Conservation (phyloP, 2,888 invertebrate species). For the Ametastegia equiseti region DNA sequence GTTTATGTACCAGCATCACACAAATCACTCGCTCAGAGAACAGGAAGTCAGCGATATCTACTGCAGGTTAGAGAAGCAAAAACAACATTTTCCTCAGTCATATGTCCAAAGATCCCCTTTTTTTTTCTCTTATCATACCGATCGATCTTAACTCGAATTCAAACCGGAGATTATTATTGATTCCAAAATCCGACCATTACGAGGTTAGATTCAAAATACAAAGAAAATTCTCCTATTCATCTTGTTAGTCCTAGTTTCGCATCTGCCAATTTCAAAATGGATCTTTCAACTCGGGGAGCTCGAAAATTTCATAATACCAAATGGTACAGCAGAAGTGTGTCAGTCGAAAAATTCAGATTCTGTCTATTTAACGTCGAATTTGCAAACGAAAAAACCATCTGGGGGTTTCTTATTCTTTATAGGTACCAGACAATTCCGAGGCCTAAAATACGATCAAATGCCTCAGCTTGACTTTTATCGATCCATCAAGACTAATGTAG, state of each 20-base stretch:
- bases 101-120: constrained; percentile 3
- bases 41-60: constrained; percentile 37
- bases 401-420: not conserved
- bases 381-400: not conserved
- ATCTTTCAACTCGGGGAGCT: not conserved
- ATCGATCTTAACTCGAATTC: not conserved
- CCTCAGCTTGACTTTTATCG: not conserved
- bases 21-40: constrained; percentile 16
- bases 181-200: not conserved
- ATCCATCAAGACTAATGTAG: not conserved
- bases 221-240: not conserved
- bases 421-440: not conserved
- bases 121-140: constrained; percentile 7
- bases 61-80: not conserved
- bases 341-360: not conserved
- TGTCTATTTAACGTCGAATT: constrained; percentile 1
- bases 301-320: not conserved
- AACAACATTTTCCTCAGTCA: not conserved
- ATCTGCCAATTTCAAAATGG: not conserved
- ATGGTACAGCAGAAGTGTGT: not conserved
- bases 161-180: not conserved
- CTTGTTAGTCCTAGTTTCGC: not conserved
- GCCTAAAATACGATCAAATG: not conserved
- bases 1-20: no score
- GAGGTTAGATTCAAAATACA: not conserved